These are phyloP conservation scores for Trissonchulus latispiculum DNA, from an alignment of 2,888 invertebrate genomes.

Conservation along the genomic window DNA sequence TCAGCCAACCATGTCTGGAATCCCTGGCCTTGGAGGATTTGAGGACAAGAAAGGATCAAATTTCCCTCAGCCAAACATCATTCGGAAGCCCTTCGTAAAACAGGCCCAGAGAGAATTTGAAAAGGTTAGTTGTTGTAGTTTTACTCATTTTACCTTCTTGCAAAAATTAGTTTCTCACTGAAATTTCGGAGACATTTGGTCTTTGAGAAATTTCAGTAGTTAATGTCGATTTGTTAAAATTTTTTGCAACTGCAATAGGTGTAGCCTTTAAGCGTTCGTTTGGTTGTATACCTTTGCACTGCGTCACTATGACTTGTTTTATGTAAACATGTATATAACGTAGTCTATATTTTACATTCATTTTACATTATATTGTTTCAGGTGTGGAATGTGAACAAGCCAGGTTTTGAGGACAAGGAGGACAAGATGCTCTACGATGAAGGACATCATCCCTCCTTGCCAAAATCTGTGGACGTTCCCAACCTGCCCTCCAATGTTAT, in stretches of 20 bases:
- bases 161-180: too few species aligned
- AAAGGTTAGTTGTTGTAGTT: slow-evolving; percentile 29
- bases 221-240: too few species aligned
- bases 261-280: too few species aligned
- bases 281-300: too few species aligned
- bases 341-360: background rate
- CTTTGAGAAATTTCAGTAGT: too few species aligned
- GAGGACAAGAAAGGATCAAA: slow-evolving; percentile 25
- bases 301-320: too few species aligned
- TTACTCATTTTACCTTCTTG: too few species aligned
- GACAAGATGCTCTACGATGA: background rate
- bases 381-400: slow-evolving; percentile 20
- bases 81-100: slow-evolving; percentile 42
- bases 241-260: too few species aligned
- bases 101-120: slow-evolving; percentile 41
- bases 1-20: slow-evolving; percentile 20
- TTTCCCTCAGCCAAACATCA: slow-evolving; percentile 26
- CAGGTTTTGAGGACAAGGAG: background rate
- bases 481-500: too few species aligned
- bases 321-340: too few species aligned
- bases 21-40: slow-evolving; percentile 5
- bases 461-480: background rate
- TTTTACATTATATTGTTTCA: background rate
- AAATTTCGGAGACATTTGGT: too few species aligned
- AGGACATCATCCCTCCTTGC: background rate